Conservation (phyloP, 2,113 vertebrate species). For the Eonycteris spelaea region DNA sequence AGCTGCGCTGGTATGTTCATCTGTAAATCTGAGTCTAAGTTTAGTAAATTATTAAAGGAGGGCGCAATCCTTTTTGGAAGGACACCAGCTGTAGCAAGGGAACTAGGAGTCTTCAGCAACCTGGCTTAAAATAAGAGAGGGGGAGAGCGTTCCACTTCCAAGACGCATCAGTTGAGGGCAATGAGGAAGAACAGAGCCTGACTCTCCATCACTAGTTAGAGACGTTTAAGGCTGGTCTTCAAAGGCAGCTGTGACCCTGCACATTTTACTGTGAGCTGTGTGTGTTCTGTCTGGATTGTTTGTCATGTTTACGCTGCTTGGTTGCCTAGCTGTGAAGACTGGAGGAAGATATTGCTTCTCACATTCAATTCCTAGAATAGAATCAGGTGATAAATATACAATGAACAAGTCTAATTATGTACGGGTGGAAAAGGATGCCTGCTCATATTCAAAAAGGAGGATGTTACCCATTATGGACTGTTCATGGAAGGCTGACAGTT, state of each 20-base stretch:
- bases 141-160: neutral
- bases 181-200: neutral
- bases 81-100: neutral
- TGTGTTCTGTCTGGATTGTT: neutral
- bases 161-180: neutral
- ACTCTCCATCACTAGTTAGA: neutral
- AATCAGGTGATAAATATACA: constrained; percentile 42
- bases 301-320: constrained; percentile 5
- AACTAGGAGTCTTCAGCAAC: neutral
- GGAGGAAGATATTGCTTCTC: neutral
- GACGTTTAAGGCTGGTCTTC: neutral
- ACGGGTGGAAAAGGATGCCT: neutral
- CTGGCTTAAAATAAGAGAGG: neutral
- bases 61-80: neutral
- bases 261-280: neutral
- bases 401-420: constrained; percentile 1
- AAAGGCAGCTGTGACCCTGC: constrained; percentile 3
- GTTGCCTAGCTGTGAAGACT: constrained; percentile 20
- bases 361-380: constrained; percentile 33
- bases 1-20: neutral
- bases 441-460: neutral
- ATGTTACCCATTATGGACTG: neutral
- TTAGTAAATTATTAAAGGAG: constrained; percentile 26
- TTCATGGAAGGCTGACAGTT: neutral
- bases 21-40: neutral